Evolutionary conservation across 30 jellyfish, hydroid and myxozoan species (phyloP), one percentile per base, ranked within the genome.

Genomic region (Turritopsis rubra): DNA sequence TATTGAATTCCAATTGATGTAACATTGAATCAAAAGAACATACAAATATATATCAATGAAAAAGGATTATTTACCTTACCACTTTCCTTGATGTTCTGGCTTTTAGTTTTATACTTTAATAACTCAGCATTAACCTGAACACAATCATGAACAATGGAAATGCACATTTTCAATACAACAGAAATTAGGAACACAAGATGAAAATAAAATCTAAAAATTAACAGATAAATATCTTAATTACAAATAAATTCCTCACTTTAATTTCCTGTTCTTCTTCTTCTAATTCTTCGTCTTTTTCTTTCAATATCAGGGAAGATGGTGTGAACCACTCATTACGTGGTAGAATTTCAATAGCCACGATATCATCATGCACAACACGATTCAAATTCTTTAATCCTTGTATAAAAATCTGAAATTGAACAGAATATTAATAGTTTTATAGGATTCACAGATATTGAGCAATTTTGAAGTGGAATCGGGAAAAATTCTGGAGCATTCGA

Each of bases 351-450:
- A 94, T 93, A 19, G 96, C 99, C 30, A 94, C 99, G 27, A 94
- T 77, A 65, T 94, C 99, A 21, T 85, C 97, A 72, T 89, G 85
- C 1, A 94, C 94, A 9, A 95, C 90, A 29, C 99, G 84, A 80
- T 94, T 94, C 52, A 94, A 80, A 87, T 89, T 66, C 29, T 83
- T 86, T 54, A 88, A 85, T n/a, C 99, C 99, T 93, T 93, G 99
- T 1, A 93, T 23, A 71, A 93, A 93, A 65, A 93, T 72, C 99
- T 93, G 54, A 22, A 90, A 68, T 23, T 19, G 20, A 79, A 85
- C 28, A 41, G 66, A 22, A 79, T 19, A 21, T 72, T 0, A 72
- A 0, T 18, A 19, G 81, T 25, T 72, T 72, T 21, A 72, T 0
- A 72, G 52, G 52, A 18, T 18, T 72, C 29, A 72, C 21, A 18